phyloP scores from a whole-genome alignment of 2,797 vertebrate species.

The Oreochromis grahami region DNA sequence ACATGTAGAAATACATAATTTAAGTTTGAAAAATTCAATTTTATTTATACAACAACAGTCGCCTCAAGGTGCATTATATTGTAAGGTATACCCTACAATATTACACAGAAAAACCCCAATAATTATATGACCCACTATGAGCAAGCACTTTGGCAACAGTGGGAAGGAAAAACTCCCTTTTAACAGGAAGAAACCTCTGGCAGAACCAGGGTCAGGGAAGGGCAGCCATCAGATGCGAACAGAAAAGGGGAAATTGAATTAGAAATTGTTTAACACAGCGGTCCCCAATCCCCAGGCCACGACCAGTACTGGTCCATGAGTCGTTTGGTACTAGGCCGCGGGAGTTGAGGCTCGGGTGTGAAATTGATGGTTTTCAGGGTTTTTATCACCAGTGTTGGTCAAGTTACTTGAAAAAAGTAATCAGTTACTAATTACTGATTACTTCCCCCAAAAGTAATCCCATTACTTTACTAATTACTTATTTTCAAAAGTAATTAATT shows the following conservation, averaged over 20 bases:
- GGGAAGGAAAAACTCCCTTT: neutral
- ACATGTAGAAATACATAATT: neutral
- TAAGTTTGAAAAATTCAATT: neutral
- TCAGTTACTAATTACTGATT: too few species aligned
- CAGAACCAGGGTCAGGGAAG: neutral
- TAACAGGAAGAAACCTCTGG: neutral
- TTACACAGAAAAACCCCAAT: neutral
- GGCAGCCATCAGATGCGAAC: neutral
- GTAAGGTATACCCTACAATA: neutral
- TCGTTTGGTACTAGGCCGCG: fast-evolving
- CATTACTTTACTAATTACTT: too few species aligned
- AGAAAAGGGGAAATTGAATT: neutral
- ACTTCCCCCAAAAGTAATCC: too few species aligned
- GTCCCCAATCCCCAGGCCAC: neutral
- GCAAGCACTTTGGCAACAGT: neutral
- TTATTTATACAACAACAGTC: neutral
- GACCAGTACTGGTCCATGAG: neutral
- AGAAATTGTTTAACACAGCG: neutral
- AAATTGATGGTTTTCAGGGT: neutral
- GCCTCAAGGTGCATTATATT: neutral
- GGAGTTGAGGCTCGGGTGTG: neutral
- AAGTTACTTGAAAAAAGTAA: too few species aligned
- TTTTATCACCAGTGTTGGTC: neutral
- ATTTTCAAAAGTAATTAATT: too few species aligned
- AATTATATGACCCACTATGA: neutral